These are phyloP conservation scores for Cebidichthys violaceus DNA, from an alignment of 2,113 vertebrate genomes.

Conservation along the genomic window DNA sequence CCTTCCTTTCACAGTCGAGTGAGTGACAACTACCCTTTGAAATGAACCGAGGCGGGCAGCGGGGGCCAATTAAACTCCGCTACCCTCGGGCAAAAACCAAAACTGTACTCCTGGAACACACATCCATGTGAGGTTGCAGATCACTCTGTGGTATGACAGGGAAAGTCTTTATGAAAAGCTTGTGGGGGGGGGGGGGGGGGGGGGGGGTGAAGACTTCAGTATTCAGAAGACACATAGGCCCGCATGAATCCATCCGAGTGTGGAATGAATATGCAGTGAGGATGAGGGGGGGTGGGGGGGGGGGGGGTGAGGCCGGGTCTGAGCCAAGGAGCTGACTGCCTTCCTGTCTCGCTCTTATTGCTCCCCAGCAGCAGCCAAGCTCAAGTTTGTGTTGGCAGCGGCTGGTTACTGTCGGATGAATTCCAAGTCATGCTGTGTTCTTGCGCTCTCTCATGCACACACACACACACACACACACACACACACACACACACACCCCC, in stretches of 20 bases:
- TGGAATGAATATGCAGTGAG: slow-evolving; percentile 40
- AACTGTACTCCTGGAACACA: slow-evolving; percentile 16
- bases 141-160: background rate
- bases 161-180: background rate
- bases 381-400: slow-evolving; percentile 80
- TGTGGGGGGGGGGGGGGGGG: background rate
- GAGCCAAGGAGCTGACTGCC: slow-evolving; percentile 59
- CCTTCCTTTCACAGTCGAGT: slow-evolving; percentile 35
- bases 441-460: background rate
- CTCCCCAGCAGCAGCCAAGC: slow-evolving; percentile 73
- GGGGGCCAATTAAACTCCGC: slow-evolving; percentile 53
- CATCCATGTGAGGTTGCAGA: slow-evolving; percentile 2
- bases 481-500: slow-evolving; percentile 15
- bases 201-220: background rate
- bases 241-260: slow-evolving; percentile 25
- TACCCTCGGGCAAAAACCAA: slow-evolving; percentile 15
- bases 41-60: slow-evolving; percentile 34
- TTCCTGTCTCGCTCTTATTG: slow-evolving; percentile 64
- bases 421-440: slow-evolving; percentile 66
- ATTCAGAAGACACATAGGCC: slow-evolving; percentile 27
- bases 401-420: slow-evolving; percentile 42
- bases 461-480: slow-evolving; percentile 8
- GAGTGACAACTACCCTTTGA: slow-evolving; percentile 49
- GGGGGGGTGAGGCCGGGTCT: slow-evolving; percentile 1
- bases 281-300: background rate